Conservation (phyloP, 2,888 invertebrate species). For the Lasioglossum pauxillum region DNA sequence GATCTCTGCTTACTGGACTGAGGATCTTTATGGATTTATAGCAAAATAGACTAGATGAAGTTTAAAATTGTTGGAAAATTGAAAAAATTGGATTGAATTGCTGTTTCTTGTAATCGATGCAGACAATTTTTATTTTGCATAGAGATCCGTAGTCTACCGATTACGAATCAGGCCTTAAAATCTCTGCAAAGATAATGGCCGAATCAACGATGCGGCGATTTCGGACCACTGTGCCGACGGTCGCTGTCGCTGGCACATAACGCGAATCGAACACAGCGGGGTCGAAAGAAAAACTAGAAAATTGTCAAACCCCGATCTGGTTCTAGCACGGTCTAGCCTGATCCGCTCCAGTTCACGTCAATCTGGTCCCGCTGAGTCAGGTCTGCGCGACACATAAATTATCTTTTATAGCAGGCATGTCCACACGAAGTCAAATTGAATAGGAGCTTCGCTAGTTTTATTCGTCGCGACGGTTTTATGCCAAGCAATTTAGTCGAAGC, state of each 20-base stretch:
- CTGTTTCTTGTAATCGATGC: no score
- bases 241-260: conserved; percentile 6
- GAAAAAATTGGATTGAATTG: no score
- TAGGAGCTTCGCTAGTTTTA: neutral
- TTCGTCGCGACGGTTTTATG: neutral
- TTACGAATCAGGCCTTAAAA: no score
- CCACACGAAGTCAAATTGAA: neutral
- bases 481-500: neutral
- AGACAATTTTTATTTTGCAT: no score
- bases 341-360: neutral
- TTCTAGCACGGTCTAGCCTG: neutral
- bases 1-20: no score
- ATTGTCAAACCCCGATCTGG: neutral
- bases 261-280: neutral
- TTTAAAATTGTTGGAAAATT: no score
- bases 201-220: no score
- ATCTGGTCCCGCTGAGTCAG: neutral
- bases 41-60: no score
- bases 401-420: neutral
- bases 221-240: neutral
- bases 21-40: no score
- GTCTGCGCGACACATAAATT: neutral
- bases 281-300: neutral
- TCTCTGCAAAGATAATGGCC: no score
- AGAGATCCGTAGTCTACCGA: no score